Evolutionary conservation across 1,140 invertebrate species (phyloP).

Genomic region (Hylyphantes graminicola): DNA sequence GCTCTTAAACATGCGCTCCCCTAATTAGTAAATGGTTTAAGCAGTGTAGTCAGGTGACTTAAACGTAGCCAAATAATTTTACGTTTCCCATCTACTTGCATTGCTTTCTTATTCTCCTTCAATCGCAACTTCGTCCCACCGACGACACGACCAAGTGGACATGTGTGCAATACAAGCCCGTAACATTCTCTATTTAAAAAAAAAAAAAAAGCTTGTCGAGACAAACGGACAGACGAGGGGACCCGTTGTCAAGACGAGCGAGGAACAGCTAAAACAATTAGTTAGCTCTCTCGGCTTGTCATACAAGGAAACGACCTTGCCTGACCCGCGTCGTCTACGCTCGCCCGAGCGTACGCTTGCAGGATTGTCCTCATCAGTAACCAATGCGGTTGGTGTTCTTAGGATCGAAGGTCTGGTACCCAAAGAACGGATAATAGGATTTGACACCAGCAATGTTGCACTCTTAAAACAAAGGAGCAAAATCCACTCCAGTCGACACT

Average conservation of each 20-base stretch:
- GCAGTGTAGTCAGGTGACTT: too few relatives aligned
- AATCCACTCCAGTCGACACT: too few relatives aligned
- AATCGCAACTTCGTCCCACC: too few relatives aligned
- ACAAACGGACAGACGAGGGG: constrained; percentile 21
- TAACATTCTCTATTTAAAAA: constrained; percentile 15
- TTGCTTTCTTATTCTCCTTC: too few relatives aligned
- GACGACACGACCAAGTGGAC: not conserved
- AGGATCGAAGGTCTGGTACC: not conserved
- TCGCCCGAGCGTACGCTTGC: not conserved
- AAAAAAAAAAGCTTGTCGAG: constrained; percentile 37
- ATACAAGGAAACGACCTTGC: constrained; percentile 52
- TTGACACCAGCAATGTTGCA: too few relatives aligned
- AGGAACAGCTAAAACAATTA: constrained; percentile 54
- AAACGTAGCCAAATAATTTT: too few relatives aligned
- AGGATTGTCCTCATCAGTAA: not conserved
- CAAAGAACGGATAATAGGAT: too few relatives aligned
- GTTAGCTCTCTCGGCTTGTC: constrained; percentile 23
- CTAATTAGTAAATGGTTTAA: too few relatives aligned
- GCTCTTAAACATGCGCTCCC: too few relatives aligned
- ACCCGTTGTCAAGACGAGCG: constrained; percentile 39
- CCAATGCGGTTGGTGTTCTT: not conserved
- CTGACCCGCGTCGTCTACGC: constrained; percentile 35
- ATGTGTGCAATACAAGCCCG: constrained; percentile 21
- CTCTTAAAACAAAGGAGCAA: too few relatives aligned
- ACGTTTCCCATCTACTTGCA: too few relatives aligned